Evolutionary conservation across 1,140 invertebrate genomes (phyloP), one percentile per base, ranked within the genome.

Genomic region (Matsumurasca onukii): DNA sequence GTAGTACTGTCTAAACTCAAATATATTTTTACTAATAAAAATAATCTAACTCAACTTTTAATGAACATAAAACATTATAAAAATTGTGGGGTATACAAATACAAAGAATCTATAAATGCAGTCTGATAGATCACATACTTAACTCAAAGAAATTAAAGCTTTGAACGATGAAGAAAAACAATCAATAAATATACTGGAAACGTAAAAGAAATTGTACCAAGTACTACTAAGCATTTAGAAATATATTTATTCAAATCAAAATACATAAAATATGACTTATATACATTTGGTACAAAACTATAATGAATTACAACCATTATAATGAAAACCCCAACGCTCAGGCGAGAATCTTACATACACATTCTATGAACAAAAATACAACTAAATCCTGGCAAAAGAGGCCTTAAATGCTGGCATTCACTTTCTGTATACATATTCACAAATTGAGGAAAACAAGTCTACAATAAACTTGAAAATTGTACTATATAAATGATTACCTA

Each of bases 251-350:
- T 9, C 34, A 59, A 59, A 59, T 27, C 55, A 59, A 59, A 59
- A 27, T 59, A 59, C 25, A 59, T 27, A 59, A 59, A 59, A 22
- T 59, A 59, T 24, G 24, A 24, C 55, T 59, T 59, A 59, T 59
- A 59, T 59, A 59, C 55, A 59, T 59, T 59, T 3, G n/a, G 9
- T 59, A 59, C 55, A 59, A 59, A 52, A n/a, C 22, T 52, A 52
- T 52, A 59, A 25, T 24, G 5, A 59, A 5, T 25, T 59, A 59
- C 55, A 59, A 59, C 55, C 55, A 27, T 13, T n/a, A n/a, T n/a
- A n/a, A 52, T n/a, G 3, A 5, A 29, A 29, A 59, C 22, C 55
- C 55, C 34, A 39, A 39, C 34, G 34, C n/a, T n/a, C 34, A 39
- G 34, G 5, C 5, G 5, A 39, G 5, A 39, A 39, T 9, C 17